Conservation (phyloP, 2,113 vertebrate species). For the Corynorhinus townsendii region DNA sequence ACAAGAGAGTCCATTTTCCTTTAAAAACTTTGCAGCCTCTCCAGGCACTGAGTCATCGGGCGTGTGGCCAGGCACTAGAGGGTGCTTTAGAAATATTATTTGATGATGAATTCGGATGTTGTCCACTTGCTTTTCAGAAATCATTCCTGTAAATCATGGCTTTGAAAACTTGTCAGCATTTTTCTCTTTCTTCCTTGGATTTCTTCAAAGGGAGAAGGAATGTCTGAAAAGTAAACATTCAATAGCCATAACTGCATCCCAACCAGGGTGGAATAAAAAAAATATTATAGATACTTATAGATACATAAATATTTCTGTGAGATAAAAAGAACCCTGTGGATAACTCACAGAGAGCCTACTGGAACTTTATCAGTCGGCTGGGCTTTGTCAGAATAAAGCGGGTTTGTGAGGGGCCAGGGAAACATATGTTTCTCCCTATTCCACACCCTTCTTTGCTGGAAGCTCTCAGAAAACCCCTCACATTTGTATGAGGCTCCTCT, state of each 20-base stretch:
- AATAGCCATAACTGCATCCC: conserved; percentile 14
- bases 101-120: conserved; percentile 59
- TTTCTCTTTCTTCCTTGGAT: conserved; percentile 56
- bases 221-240: conserved; percentile 64
- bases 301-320: conserved; percentile 63
- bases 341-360: conserved; percentile 43
- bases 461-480: neutral
- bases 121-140: conserved; percentile 60
- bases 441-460: neutral
- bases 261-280: conserved; percentile 50
- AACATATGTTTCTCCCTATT: neutral
- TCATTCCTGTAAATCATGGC: conserved; percentile 51
- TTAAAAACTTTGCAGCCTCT: neutral
- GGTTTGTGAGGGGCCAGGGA: neutral
- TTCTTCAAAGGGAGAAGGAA: conserved; percentile 72
- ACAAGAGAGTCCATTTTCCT: neutral
- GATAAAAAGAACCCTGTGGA: conserved; percentile 69
- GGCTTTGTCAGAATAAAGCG: conserved; percentile 22
- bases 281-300: conserved; percentile 57
- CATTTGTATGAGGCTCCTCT: neutral
- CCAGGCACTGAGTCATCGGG: conserved; percentile 9
- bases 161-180: conserved; percentile 49
- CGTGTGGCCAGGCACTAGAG: conserved; percentile 42
- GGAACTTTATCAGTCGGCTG: conserved; percentile 48
- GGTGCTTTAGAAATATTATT: conserved; percentile 68